phyloP scores from a whole-genome alignment of 2,113 vertebrate genomes.

The Ursus arctos region DNA sequence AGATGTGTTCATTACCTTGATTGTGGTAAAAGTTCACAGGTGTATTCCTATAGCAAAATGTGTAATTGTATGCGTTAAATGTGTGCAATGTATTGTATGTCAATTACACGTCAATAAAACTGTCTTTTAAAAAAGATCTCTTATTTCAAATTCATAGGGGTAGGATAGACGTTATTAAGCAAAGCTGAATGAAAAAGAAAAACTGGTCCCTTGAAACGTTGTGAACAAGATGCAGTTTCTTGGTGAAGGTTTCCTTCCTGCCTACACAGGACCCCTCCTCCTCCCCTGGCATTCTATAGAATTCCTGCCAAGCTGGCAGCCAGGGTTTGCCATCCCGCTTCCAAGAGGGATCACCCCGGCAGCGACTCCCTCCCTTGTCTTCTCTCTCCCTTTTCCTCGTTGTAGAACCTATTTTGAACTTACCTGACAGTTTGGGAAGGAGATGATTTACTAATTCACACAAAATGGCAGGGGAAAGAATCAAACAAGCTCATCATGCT shows the following conservation, averaged over 20 bases:
- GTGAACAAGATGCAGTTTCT: neutral
- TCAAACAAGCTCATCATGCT: neutral
- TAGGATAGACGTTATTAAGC: neutral
- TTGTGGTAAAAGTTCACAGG: neutral
- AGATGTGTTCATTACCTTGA: neutral
- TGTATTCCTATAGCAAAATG: neutral
- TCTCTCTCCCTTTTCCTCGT: neutral
- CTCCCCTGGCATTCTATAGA: neutral
- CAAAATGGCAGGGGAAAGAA: neutral
- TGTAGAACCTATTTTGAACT: neutral
- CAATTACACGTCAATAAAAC: neutral
- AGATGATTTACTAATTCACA: slow-evolving; percentile 18
- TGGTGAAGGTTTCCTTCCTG: neutral
- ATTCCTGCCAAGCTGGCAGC: neutral
- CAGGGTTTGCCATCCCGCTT: neutral
- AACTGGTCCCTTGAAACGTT: no score
- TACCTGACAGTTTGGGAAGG: neutral
- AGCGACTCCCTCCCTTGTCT: neutral
- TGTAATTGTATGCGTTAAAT: neutral
- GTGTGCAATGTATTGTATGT: neutral
- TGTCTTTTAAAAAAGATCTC: neutral
- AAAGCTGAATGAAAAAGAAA: neutral
- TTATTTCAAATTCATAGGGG: neutral
- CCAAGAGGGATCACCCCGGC: neutral
- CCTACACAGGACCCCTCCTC: neutral